These are phyloP conservation scores for Erynnis tages DNA, from an alignment of 2,888 invertebrate species.

Conservation along the genomic window DNA sequence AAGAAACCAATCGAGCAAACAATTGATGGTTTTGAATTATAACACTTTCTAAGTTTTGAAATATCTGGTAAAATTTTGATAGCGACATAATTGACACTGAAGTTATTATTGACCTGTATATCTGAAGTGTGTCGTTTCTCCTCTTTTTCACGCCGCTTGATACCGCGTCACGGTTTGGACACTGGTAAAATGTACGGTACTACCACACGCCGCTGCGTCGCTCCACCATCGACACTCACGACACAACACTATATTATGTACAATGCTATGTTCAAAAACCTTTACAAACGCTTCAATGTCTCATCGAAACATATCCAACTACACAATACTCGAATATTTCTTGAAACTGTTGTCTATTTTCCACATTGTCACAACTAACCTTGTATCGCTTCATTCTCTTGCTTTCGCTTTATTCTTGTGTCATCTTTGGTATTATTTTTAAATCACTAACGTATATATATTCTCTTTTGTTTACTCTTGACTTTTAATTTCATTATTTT, in stretches of 20 bases:
- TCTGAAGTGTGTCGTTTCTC: constrained; percentile 78
- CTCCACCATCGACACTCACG: constrained; percentile 38
- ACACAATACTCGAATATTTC: too few relatives aligned
- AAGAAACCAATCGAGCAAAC: too few relatives aligned
- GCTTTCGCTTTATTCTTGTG: constrained; percentile 19
- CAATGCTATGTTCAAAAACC: constrained; percentile 2
- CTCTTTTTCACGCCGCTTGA: constrained; percentile 81
- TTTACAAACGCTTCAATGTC: too few relatives aligned
- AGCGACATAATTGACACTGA: constrained; percentile 24
- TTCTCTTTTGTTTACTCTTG: too few relatives aligned
- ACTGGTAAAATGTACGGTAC: constrained; percentile 75
- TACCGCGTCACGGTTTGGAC: constrained; percentile 76
- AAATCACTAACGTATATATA: too few relatives aligned
- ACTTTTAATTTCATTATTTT: too few relatives aligned
- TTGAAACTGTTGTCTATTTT: constrained; percentile 11
- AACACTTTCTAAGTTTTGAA: neutral
- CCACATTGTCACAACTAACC: neutral
- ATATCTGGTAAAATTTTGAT: constrained; percentile 5
- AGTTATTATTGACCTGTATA: constrained; percentile 57
- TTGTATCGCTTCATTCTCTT: constrained; percentile 11
- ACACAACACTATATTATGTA: constrained; percentile 13
- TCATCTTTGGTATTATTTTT: neutral
- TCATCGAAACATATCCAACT: too few relatives aligned
- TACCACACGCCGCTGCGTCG: constrained; percentile 48
- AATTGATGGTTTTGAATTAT: neutral